Base-by-base conservation (phyloP, 2,797 vertebrate genomes). In the Coreius guichenoti region DNA sequence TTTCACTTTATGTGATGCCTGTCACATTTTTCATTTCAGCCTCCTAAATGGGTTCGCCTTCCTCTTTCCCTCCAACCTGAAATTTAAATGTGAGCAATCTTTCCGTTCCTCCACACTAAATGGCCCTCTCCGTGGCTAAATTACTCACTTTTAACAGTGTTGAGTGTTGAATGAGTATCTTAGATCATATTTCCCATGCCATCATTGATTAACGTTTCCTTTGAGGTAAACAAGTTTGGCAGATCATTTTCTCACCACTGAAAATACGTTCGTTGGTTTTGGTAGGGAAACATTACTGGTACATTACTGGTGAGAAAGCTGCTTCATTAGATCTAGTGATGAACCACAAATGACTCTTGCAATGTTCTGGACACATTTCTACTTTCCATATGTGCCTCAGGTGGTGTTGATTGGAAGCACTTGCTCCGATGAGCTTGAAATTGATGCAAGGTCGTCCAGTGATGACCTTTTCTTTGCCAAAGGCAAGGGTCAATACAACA, bases 11-110 rank as follows among this genome's bases (percentile, higher is more conserved):
- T 16, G 58, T 80, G 86, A 80, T 75, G 76, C 69, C 61, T 73
- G 81, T 85, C 83, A 79, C 83, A 80, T 80, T 80, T 85, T 72
- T 80, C 68, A 85, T 85, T 80, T 85, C 68, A 61, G 31, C 9
- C 39, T 73, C 76, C 29, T 85, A 85, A 85, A 80, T 73, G 83
- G 36, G 72, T 73, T 80, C 3, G 26, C 51, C 54, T 82, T 73
- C 39, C 54, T 63, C 33, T 77, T 63, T 63, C 14, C 36, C 16
- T 80, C 31, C 76, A 73, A 73, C 21, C 29, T 13, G 13, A 51
- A 61, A 73, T 70, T 72, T 79, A 49, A 79, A 79, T 79, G 68
- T 31, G 31, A 49, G 76, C 83, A 29, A 68, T 84, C 49, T 58
- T 33, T 58, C 26, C 29, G 19, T 72, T 56, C 76, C n/a, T 61